Percentiles rank a stretch among this genome's conserved stretches.
These are phyloP conservation scores for Lophotriccus pileatus DNA, from an alignment of 2,797 vertebrate genomes.

Conservation along the genomic window DNA sequence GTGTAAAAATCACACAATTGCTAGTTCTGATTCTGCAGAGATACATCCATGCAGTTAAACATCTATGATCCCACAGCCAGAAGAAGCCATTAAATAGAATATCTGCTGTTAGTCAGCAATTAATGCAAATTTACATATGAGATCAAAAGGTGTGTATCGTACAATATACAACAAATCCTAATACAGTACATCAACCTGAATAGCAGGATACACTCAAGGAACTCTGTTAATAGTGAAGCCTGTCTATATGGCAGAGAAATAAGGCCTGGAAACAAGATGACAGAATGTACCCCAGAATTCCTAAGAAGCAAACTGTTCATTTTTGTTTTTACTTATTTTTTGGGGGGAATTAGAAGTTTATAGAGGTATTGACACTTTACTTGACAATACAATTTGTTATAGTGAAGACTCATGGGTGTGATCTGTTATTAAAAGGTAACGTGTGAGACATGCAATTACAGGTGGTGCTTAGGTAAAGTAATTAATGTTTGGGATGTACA, in stretches of 20 bases:
- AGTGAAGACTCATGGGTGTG: conserved; percentile 56
- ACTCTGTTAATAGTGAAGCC: conserved; percentile 80
- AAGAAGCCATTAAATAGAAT: conserved; percentile 94
- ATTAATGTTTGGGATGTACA: conserved; percentile 64
- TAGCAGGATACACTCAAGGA: conserved; percentile 80
- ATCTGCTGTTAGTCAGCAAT: conserved; percentile 94
- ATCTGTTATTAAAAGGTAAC: conserved; percentile 61
- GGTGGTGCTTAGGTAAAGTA: conserved; percentile 69
- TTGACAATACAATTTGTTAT: conserved; percentile 51
- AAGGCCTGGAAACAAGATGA: conserved; percentile 78
- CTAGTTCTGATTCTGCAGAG: conserved; percentile 93
- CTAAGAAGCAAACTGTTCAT: conserved; percentile 26
- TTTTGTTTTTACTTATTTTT: neutral
- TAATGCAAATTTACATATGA: conserved; percentile 95
- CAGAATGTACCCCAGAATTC: conserved; percentile 62
- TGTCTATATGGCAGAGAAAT: conserved; percentile 76
- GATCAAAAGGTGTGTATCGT: conserved; percentile 91
- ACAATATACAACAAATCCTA: conserved; percentile 89
- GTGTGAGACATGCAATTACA: conserved; percentile 75
- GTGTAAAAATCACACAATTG: conserved; percentile 96
- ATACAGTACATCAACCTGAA: conserved; percentile 82
- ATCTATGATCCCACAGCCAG: conserved; percentile 93
- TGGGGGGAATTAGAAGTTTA: conserved; percentile 56
- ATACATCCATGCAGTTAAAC: conserved; percentile 95
- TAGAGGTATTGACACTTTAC: conserved; percentile 65